Evolutionary conservation across 2,113 vertebrate genomes (phyloP).

Genomic region (Sinocyclocheilus rhinocerous): DNA sequence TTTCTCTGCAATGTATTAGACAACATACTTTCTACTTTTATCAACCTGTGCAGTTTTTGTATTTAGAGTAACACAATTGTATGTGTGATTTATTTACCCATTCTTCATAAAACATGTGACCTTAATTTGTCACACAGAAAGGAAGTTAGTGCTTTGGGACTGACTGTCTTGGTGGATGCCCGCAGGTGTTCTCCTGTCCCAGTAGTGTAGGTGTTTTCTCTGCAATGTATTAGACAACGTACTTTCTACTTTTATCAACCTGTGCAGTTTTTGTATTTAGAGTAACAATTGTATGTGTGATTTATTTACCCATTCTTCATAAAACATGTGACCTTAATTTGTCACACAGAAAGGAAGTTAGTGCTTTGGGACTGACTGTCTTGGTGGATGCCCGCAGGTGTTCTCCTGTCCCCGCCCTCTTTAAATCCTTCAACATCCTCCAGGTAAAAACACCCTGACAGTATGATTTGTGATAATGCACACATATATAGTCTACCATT

Average conservation of each 20-base stretch:
- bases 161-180: constrained; percentile 84
- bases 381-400: constrained; percentile 82
- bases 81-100: neutral
- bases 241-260: no score
- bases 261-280: no score
- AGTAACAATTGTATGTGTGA: no score
- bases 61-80: neutral
- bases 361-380: constrained; percentile 79
- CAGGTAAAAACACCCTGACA: constrained; percentile 74
- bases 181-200: constrained; percentile 78
- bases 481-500: neutral
- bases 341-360: constrained; percentile 74
- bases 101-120: neutral
- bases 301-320: neutral
- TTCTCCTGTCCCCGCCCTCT: constrained; percentile 78
- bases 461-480: neutral
- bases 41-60: neutral
- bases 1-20: neutral
- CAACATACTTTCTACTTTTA: neutral
- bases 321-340: neutral
- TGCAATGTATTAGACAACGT: no score
- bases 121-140: constrained; percentile 65
- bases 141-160: constrained; percentile 76
- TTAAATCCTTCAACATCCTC: constrained; percentile 76
- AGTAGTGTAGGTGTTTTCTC: no score